Percentiles rank a stretch among this genome's conserved stretches.
Conservation (phyloP, 2,113 vertebrate species). For the Gyps fulvus region DNA sequence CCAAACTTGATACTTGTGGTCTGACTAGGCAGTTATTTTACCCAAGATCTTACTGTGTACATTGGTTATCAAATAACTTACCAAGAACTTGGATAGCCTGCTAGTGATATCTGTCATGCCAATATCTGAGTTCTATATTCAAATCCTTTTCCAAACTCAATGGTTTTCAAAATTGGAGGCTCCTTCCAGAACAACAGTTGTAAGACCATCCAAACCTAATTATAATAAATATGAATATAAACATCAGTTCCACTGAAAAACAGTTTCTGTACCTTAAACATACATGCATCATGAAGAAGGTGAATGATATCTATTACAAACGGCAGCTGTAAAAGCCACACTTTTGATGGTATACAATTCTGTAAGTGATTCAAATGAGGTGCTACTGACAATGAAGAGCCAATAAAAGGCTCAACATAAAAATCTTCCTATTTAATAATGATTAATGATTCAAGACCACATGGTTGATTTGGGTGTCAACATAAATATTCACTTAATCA, state of each 20-base stretch:
- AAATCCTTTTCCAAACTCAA: constrained; percentile 74
- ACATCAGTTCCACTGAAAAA: not conserved
- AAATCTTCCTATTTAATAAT: not conserved
- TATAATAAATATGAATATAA: not conserved
- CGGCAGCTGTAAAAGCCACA: not conserved
- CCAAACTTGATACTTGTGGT: not conserved
- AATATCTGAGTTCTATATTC: constrained; percentile 51
- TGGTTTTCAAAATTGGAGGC: not conserved
- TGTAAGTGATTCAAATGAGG: not conserved
- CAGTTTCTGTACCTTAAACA: not conserved
- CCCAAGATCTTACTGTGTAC: not conserved
- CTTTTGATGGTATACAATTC: not conserved
- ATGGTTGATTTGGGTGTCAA: not conserved
- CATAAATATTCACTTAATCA: not conserved
- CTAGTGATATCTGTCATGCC: constrained; percentile 55
- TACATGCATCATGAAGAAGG: not conserved
- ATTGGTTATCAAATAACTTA: constrained; percentile 32
- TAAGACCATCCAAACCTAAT: constrained; percentile 65
- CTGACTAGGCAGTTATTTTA: not conserved
- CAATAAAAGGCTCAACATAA: not conserved
- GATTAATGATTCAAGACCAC: not conserved
- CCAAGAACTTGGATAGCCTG: constrained; percentile 53
- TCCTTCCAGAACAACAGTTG: constrained; percentile 63
- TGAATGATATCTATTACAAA: not conserved
- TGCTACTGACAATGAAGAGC: not conserved